Conservation (phyloP, 2,113 vertebrate species). For the Cyprinodon tularosa region DNA sequence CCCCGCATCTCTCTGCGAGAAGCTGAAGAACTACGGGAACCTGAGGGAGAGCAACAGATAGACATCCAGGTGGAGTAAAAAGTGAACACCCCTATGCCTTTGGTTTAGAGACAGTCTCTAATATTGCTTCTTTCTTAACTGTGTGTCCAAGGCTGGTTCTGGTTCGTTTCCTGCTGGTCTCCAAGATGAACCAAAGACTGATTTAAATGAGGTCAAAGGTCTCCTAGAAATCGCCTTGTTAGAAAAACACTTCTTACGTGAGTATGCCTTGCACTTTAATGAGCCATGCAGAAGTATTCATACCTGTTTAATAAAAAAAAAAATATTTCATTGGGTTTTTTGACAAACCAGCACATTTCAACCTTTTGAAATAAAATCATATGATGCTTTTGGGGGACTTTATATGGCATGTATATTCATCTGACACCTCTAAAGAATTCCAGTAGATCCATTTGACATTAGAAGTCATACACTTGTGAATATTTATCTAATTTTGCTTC, state of each 20-base stretch:
- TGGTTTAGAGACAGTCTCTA: neutral
- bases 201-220: slow-evolving; percentile 94
- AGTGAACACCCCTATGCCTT: neutral
- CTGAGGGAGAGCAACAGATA: slow-evolving; percentile 77
- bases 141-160: slow-evolving; percentile 81
- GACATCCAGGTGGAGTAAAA: slow-evolving; percentile 48
- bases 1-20: slow-evolving; percentile 81
- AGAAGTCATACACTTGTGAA: no score
- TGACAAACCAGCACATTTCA: neutral
- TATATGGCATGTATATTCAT: neutral
- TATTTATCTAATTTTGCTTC: no score
- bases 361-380: neutral
- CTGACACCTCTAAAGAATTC: neutral
- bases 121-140: neutral
- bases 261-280: slow-evolving; percentile 71
- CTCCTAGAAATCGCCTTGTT: slow-evolving; percentile 97
- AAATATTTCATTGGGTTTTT: neutral
- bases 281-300: neutral
- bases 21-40: slow-evolving; percentile 87
- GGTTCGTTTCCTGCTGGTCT: slow-evolving; percentile 85
- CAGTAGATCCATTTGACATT: neutral
- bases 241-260: slow-evolving; percentile 97
- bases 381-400: no score
- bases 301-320: neutral
- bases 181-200: slow-evolving; percentile 87